A percentile compares a stretch with the other conserved stretches of the same genome.
phyloP scores from a whole-genome alignment of 2,797 vertebrate species.

The Graptemys geographica region DNA sequence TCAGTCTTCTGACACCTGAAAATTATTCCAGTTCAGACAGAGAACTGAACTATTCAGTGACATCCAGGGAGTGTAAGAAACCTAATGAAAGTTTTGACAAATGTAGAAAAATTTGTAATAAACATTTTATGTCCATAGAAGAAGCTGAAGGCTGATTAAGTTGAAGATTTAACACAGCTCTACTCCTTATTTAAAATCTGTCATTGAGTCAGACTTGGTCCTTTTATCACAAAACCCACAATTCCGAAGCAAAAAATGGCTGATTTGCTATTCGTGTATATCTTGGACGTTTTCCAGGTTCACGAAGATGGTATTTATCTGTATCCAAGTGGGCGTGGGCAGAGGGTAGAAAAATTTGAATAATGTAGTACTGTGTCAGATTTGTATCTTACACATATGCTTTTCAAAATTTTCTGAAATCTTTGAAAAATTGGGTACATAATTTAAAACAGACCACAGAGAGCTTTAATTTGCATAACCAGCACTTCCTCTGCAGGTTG shows the following conservation, averaged over 20 bases:
- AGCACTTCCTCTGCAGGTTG: conserved; percentile 28
- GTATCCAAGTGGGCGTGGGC: background rate
- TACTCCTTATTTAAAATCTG: background rate
- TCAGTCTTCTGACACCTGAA: background rate
- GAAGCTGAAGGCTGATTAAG: background rate
- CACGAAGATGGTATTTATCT: background rate
- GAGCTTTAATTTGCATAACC: conserved; percentile 7
- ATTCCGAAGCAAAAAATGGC: background rate
- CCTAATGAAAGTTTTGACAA: conserved; percentile 38
- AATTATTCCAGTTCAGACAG: background rate
- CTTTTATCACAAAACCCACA: background rate
- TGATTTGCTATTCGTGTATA: background rate
- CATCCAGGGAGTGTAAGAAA: conserved; percentile 36
- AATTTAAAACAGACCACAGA: background rate
- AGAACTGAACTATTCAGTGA: conserved; percentile 39
- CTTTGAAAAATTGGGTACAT: conserved; percentile 23
- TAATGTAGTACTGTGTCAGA: background rate
- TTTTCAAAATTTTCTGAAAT: conserved; percentile 33
- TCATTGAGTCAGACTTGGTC: background rate
- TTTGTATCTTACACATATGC: background rate
- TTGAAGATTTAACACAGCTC: background rate
- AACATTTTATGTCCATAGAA: background rate
- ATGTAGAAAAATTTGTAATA: background rate
- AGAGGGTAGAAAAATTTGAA: background rate
- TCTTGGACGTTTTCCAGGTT: background rate